A percentile compares a stretch with the other conserved stretches of the same genome.
phyloP scores from a whole-genome alignment of 2,888 invertebrate genomes.

The Heteromurus nitidus region DNA sequence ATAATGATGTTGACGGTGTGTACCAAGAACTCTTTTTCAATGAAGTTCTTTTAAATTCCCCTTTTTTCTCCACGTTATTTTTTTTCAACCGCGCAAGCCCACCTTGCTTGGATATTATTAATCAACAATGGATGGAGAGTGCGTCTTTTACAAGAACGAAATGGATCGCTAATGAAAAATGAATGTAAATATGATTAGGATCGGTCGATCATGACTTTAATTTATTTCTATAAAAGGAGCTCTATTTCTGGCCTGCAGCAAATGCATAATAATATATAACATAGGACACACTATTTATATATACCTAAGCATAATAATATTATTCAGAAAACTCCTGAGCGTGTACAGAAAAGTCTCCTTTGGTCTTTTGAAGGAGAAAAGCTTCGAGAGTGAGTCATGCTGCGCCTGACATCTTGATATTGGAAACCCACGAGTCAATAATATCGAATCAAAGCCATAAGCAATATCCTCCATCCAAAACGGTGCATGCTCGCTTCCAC shows the following conservation, averaged over 20 bases:
- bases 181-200: slow-evolving; percentile 41
- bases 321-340: neutral
- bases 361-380: neutral
- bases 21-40: neutral
- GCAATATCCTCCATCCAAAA: slow-evolving; percentile 23
- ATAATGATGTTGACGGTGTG: neutral
- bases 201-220: slow-evolving; percentile 69
- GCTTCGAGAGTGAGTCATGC: slow-evolving; percentile 39
- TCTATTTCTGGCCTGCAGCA: slow-evolving; percentile 51
- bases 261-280: neutral
- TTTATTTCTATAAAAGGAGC: slow-evolving; percentile 71
- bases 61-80: neutral
- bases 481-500: neutral
- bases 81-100: too few species aligned
- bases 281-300: neutral
- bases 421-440: slow-evolving; percentile 42
- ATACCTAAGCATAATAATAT: neutral
- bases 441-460: slow-evolving; percentile 48
- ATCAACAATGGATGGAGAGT: slow-evolving; percentile 1
- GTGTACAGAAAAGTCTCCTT: too few species aligned
- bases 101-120: slow-evolving; percentile 10
- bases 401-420: slow-evolving; percentile 57
- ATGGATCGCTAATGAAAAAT: slow-evolving; percentile 35
- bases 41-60: neutral
- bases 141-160: neutral